Evolutionary conservation across 2,888 invertebrate genomes (phyloP), one percentile per base, ranked within the genome.

Genomic region (Vandiemenella viatica): DNA sequence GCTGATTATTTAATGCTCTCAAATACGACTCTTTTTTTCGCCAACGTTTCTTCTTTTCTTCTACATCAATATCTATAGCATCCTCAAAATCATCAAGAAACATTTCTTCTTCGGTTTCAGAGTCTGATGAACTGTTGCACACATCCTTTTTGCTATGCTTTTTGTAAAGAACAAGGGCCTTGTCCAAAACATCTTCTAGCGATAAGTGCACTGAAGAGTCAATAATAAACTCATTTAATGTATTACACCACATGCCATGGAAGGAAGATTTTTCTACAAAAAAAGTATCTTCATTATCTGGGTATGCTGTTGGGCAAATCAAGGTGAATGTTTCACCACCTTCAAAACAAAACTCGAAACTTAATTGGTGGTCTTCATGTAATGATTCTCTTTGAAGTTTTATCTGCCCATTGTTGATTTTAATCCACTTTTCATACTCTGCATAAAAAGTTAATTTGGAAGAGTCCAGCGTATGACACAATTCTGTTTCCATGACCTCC

Each of bases 161-260:
- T 4, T 37, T 40, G 40, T 53, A 51, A 5, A 51, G 32, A 3
- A 50, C 42, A 6, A 37, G 38, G n/a, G 51, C 53, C 44, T 56
- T 56, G 4, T 52, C 42, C 20, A 56, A 43, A 5, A 56, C 47
- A 18, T 43, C 43, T 8, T 48, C 48, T 6, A 56, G 32, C 10
- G 52, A 46, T 17, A 55, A 48, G 18, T 41, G 20, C 8, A 38
- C 38, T 32, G 45, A 45, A 8, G 50, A 52, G 40, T 56, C 55
- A 5, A 55, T 48, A 19, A 56, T 52, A 47, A 53, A 56, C 26
- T 57, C 57, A 46, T 57, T 57, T n/a, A 57, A 32, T 0, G 51
- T 50, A 42, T 55, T 57, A 41, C 55, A 55, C 57, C 57, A 57
- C 15, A 56, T 48, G 44, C 55, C 52, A n/a, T 53, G 51, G 18